These are phyloP conservation scores for Rhamphomyia laevipes DNA, from an alignment of 2,888 invertebrate genomes.

Conservation along the genomic window DNA sequence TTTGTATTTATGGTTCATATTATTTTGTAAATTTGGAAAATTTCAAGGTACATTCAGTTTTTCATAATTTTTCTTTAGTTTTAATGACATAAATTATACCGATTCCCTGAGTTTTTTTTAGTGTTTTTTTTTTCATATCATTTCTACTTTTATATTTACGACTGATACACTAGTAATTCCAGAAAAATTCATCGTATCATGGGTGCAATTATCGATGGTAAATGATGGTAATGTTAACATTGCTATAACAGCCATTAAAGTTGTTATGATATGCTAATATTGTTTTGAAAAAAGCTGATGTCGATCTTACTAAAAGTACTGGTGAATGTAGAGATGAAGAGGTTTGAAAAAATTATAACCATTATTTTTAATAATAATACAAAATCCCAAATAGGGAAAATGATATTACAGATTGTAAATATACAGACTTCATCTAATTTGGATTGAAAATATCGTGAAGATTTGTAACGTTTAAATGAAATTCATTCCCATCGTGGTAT, in stretches of 20 bases:
- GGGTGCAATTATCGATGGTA: conserved; percentile 99
- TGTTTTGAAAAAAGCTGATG: conserved; percentile 96
- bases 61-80: too few species aligned
- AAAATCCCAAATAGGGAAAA: conserved; percentile 99
- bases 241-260: conserved; percentile 98
- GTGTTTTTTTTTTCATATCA: too few species aligned
- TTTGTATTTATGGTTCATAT: too few species aligned
- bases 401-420: conserved; percentile 98
- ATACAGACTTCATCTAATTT: conserved; percentile 86
- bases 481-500: too few species aligned
- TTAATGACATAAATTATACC: too few species aligned
- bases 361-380: conserved; percentile 97
- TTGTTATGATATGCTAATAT: conserved; percentile 97
- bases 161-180: conserved; percentile 97
- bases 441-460: conserved; percentile 98
- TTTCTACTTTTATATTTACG: too few species aligned
- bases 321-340: conserved; percentile 98
- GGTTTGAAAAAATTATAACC: too few species aligned
- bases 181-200: conserved; percentile 99
- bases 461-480: too few species aligned
- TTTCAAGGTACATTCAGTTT: too few species aligned
- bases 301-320: conserved; percentile 93
- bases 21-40: too few species aligned
- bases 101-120: too few species aligned
- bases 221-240: conserved; percentile 95